phyloP scores from a whole-genome alignment of 2,888 invertebrate species.

The Drosophila tripunctata region DNA sequence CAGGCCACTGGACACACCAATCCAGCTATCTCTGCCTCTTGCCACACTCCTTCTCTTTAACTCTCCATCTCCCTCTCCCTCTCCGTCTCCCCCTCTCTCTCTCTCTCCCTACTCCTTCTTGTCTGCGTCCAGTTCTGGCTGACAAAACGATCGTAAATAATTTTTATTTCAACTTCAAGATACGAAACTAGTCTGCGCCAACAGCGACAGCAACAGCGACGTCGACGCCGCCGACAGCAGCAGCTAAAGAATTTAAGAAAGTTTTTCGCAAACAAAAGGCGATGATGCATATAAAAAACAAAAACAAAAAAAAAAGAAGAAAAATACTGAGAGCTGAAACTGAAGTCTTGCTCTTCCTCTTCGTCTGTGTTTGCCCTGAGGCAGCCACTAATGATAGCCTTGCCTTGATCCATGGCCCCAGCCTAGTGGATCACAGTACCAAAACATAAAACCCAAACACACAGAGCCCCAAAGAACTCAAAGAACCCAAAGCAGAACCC shows the following conservation, averaged over 20 bases:
- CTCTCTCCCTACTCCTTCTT: constrained; percentile 1
- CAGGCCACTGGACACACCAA: constrained; percentile 55
- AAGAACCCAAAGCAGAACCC: neutral
- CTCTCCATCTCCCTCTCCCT: neutral
- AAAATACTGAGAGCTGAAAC: constrained; percentile 34
- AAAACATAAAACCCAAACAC: neutral
- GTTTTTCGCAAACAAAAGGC: constrained; percentile 80
- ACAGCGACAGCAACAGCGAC: constrained; percentile 45
- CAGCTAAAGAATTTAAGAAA: constrained; percentile 76
- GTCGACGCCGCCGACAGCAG: constrained; percentile 15
- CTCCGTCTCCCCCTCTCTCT: neutral
- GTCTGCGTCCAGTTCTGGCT: constrained; percentile 69
- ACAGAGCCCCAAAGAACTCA: neutral
- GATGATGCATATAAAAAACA: constrained; percentile 62
- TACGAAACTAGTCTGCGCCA: constrained; percentile 73
- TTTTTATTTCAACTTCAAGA: constrained; percentile 81
- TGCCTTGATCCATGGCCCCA: constrained; percentile 58
- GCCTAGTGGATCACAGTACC: constrained; percentile 42
- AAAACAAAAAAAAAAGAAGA: constrained; percentile 46
- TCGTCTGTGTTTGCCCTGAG: constrained; percentile 27
- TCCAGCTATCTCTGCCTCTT: constrained; percentile 1
- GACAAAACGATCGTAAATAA: constrained; percentile 84
- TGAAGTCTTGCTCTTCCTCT: neutral
- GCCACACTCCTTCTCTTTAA: neutral
- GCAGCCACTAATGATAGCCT: constrained; percentile 74